A percentile compares a stretch with the other conserved stretches of the same genome.
Evolutionary conservation across 2,113 vertebrate species (phyloP).

Genomic region (Psilopogon haemacephalus): DNA sequence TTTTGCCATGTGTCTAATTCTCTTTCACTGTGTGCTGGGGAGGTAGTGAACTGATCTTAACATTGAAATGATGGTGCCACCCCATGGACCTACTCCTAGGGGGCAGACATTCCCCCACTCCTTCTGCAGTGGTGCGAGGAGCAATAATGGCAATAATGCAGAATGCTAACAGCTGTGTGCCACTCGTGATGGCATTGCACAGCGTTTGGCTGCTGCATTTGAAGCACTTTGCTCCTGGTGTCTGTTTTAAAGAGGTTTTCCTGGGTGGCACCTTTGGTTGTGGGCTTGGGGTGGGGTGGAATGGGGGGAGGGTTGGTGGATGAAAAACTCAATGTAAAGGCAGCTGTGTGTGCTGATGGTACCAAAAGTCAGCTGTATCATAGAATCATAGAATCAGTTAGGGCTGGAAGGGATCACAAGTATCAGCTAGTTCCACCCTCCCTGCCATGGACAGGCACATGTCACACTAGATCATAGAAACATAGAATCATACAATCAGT

Average conservation of each 20-base stretch:
- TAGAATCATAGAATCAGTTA: too few relatives aligned
- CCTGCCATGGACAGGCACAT: too few relatives aligned
- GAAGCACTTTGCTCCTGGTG: background rate
- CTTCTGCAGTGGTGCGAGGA: background rate
- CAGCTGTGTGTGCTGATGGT: background rate
- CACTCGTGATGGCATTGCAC: background rate
- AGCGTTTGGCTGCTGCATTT: background rate
- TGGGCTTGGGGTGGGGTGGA: background rate
- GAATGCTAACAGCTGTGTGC: slow-evolving; percentile 20
- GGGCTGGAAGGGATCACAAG: too few relatives aligned
- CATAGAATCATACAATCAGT: too few relatives aligned
- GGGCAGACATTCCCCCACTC: background rate
- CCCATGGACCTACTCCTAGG: background rate
- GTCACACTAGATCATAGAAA: too few relatives aligned
- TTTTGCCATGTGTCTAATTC: background rate
- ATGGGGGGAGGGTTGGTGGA: background rate
- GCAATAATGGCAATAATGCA: slow-evolving; percentile 21
- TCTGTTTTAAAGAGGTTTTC: background rate
- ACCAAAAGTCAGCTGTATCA: background rate
- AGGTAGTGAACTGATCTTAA: background rate
- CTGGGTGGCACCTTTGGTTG: background rate
- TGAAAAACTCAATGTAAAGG: background rate
- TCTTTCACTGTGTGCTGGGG: background rate
- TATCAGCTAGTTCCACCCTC: too few relatives aligned
- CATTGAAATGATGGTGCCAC: background rate